Conservation (phyloP, 2,797 vertebrate genomes). For the Pristis pectinata region DNA sequence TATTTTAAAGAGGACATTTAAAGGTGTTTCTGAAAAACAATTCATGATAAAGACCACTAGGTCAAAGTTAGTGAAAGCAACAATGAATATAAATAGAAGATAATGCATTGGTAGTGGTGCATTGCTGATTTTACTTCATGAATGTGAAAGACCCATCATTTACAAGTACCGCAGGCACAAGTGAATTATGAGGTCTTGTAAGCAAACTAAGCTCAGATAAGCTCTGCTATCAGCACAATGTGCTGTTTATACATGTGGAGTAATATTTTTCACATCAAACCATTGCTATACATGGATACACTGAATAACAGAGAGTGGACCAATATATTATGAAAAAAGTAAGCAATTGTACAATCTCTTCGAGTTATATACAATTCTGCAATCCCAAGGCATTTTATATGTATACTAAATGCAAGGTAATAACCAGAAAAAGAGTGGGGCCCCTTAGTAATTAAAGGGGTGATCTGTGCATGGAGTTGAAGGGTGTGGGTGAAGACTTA, state of each 20-base stretch:
- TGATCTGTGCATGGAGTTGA: no score
- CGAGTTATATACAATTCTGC: not conserved
- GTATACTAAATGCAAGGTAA: no score
- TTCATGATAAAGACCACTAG: not conserved
- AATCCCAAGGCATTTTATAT: no score
- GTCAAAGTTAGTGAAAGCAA: slow-evolving; percentile 32
- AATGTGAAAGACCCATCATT: slow-evolving; percentile 29
- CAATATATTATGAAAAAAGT: not conserved
- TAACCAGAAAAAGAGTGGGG: no score
- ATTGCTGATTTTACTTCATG: slow-evolving; percentile 29
- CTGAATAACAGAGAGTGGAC: not conserved
- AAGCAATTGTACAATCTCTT: not conserved
- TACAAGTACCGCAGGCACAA: slow-evolving; percentile 1
- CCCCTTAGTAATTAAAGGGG: no score
- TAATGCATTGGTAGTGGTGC: slow-evolving; percentile 18
- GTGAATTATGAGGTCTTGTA: slow-evolving; percentile 11
- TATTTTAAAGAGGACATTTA: slow-evolving; percentile 3
- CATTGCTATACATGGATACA: not conserved
- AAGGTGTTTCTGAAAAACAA: slow-evolving; percentile 19
- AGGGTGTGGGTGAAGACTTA: no score
- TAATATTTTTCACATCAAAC: slow-evolving; percentile 1
- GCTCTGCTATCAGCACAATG: not conserved
- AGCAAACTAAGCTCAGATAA: slow-evolving; percentile 11
- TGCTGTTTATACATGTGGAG: not conserved
- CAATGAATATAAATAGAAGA: slow-evolving; percentile 26